These are phyloP conservation scores for Rana temporaria DNA, from an alignment of 2,113 vertebrate species.

Conservation along the genomic window DNA sequence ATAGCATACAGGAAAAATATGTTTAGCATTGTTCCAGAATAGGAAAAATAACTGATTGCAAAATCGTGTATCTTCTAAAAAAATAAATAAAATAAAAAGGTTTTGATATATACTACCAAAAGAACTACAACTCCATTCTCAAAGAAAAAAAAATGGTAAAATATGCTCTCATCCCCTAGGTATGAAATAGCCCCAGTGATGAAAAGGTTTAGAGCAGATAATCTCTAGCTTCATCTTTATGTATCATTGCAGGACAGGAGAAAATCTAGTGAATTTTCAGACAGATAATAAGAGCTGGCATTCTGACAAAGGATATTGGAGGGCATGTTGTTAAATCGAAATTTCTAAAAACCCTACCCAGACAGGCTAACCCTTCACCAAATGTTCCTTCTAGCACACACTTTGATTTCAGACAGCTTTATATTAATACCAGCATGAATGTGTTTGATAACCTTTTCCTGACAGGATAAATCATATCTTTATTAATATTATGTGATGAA, in stretches of 20 bases:
- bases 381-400: conserved; percentile 65
- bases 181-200: too few relatives aligned
- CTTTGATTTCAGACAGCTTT: conserved; percentile 61
- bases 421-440: conserved; percentile 70
- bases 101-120: too few relatives aligned
- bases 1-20: too few relatives aligned
- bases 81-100: too few relatives aligned
- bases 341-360: conserved; percentile 70
- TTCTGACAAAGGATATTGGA: conserved; percentile 64
- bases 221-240: conserved; percentile 60
- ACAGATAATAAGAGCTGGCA: conserved; percentile 63
- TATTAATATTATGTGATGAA: too few relatives aligned
- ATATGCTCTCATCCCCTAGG: too few relatives aligned
- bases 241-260: conserved; percentile 60
- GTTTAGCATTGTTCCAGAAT: too few relatives aligned
- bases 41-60: too few relatives aligned
- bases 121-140: too few relatives aligned
- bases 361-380: conserved; percentile 69
- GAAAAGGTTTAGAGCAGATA: conserved; percentile 46
- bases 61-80: too few relatives aligned
- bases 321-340: conserved; percentile 64
- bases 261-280: conserved; percentile 60
- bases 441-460: conserved; percentile 69
- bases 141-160: too few relatives aligned
- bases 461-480: conserved; percentile 60